phyloP scores from a whole-genome alignment of 2,113 vertebrate species.

The Actenoides hombroni region DNA sequence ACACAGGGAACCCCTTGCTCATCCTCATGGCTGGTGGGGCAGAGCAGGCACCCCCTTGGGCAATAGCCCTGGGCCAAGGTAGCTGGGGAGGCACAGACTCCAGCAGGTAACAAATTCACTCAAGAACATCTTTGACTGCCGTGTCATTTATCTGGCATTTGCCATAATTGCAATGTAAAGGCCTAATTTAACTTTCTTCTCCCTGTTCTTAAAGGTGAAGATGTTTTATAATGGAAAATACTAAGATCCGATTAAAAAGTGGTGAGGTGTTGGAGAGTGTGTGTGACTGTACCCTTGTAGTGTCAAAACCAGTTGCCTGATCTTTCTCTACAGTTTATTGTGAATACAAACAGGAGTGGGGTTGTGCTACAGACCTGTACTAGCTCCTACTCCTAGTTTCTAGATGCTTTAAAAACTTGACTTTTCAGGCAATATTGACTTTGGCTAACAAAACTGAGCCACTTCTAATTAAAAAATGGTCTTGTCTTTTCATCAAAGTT shows the following conservation, averaged over 20 bases:
- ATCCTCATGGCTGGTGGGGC: accelerated
- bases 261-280: background rate
- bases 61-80: background rate
- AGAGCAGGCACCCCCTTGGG: background rate
- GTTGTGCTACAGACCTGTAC: background rate
- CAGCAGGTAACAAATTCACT: background rate
- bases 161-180: background rate
- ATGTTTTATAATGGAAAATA: background rate
- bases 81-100: background rate
- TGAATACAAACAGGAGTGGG: background rate
- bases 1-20: background rate
- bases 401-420: background rate
- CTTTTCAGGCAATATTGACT: background rate
- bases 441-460: background rate
- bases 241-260: background rate
- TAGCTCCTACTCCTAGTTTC: background rate
- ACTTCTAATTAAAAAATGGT: background rate
- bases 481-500: background rate
- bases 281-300: no score
- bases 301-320: background rate
- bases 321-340: background rate
- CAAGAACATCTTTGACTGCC: background rate
- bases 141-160: background rate
- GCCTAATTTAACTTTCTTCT: background rate
- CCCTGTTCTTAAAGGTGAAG: background rate